Evolutionary conservation across 53 echinoderm and acorn worm species (phyloP), one percentile per base, ranked within the genome.

Genomic region (Stichopus horrens): DNA sequence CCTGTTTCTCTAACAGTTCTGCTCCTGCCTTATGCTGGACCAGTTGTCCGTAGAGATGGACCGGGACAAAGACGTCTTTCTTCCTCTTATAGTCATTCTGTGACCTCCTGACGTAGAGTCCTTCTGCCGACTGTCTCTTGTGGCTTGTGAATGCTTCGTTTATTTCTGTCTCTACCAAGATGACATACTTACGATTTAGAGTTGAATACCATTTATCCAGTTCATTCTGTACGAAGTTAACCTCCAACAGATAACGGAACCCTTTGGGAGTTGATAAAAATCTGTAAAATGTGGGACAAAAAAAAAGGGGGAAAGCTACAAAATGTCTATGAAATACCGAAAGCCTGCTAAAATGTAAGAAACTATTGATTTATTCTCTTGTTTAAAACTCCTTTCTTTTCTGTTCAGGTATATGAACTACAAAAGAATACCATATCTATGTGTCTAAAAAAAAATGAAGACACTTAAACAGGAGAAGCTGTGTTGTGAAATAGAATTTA

Each of bases 241-340:
- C 95, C 58, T 97, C 98, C 2, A 94, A 94, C 19, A 97, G 95
- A 74, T 95, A 97, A 58, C 93, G 94, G 91, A 97, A 97, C 58
- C 98, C 98, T 77, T 95, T 97, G 23, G 94, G 94, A 21, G 95
- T 97, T 6, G 98, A 95, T 51, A 97, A 89, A 79, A 97, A 97
- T 83, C 98, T 97, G 83, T 52, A 1, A 83, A 21, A 20, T 37
- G 37, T 37, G 37, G 37, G 37, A 55, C 1, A 55, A 74, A 59
- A 75, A 0, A n/a, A 37, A 7, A 16, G 77, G 54, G 7, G 52
- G 16, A 9, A 76, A 22, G 8, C 8, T 59, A 9, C 11, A 8
- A 59, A 8, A 59, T 59, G 59, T 11, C 59, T 59, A 59, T 59
- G 11, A 37, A 37, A 37, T 37, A 37, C 37, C 2, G 37, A 37